Evolutionary conservation across 2,797 vertebrate species (phyloP).

Genomic region (Halcyon smyrnensis): DNA sequence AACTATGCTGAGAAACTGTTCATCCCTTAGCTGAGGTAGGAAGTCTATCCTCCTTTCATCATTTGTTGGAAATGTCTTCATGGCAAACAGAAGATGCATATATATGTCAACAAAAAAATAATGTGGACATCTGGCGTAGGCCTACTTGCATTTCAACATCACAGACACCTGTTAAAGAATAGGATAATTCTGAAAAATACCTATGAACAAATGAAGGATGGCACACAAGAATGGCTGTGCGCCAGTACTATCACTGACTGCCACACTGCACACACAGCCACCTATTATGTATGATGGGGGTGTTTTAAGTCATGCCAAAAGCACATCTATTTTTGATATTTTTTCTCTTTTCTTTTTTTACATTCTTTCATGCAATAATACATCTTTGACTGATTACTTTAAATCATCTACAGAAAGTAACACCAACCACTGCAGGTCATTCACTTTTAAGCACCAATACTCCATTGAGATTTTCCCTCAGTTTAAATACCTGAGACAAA

Average conservation of each 20-base stretch:
- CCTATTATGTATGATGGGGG: not conserved
- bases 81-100: not conserved
- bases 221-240: not conserved
- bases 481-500: not conserved
- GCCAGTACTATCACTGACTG: conserved; percentile 28
- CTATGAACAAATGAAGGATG: conserved; percentile 48
- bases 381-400: not conserved
- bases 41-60: not conserved
- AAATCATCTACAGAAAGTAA: not conserved
- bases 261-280: not conserved
- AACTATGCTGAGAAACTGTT: not conserved
- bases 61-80: not conserved
- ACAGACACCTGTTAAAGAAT: not conserved
- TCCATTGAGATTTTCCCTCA: not conserved
- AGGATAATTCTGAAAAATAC: conserved; percentile 28
- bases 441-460: not conserved
- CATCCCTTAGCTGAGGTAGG: not conserved
- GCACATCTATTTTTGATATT: not conserved
- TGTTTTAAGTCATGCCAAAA: not conserved
- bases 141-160: conserved; percentile 3
- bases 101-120: not conserved
- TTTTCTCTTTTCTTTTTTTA: not conserved
- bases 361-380: not conserved
- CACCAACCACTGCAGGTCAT: not conserved
- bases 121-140: not conserved